Base-by-base conservation (phyloP, 2,113 vertebrate genomes). In the zebrafish (Danio rerio) region DNA sequence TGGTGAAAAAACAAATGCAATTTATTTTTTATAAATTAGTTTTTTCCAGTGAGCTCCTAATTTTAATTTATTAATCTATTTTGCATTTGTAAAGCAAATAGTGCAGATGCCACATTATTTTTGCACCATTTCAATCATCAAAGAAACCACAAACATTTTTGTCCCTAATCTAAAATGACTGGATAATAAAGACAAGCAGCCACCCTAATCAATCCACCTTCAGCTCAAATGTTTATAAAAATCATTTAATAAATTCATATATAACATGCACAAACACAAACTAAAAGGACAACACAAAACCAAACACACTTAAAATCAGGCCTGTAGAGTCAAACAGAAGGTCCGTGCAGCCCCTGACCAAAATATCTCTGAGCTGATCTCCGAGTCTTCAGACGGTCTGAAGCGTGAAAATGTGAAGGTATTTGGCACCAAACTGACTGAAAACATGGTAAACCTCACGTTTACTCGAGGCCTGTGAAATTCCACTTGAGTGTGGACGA, bases 341-440 rank as follows among this genome's bases (percentile, higher is more conserved):
- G 47, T 47, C 47, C 62, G 31, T 1, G 16, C 18, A 81, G 59
- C 63, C 62, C 47, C 71, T 16, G 42, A 81, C 55, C 43, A 56
- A n/a, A 76, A 70, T 73, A 63, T 20, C 63, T n/a, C n/a, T n/a
- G n/a, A 52, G 63, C 11, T 81, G 83, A 63, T 42, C 15, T 20
- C 31, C 4, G 56, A 61, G 31, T 31, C 31, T 31, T 31, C 31
- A 31, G 3, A 31, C 31, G 31, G 31, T 31, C 31, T 3, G 62
- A 47, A 71, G 75, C 18, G 12, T 31, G 18, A 66, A 65, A 8
- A 20, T 43, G 12, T 20, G 55, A 73, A 82, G 78, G 77, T 70
- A 85, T 85, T 80, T 85, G 78, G 62, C 84, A 87, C 72, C 80
- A 85, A 84, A 83, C 81, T 85, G 84, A 50, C 55, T 63, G 43